Evolutionary conservation across 1,140 invertebrate genomes (phyloP).

Genomic region (Drosophila nannoptera): DNA sequence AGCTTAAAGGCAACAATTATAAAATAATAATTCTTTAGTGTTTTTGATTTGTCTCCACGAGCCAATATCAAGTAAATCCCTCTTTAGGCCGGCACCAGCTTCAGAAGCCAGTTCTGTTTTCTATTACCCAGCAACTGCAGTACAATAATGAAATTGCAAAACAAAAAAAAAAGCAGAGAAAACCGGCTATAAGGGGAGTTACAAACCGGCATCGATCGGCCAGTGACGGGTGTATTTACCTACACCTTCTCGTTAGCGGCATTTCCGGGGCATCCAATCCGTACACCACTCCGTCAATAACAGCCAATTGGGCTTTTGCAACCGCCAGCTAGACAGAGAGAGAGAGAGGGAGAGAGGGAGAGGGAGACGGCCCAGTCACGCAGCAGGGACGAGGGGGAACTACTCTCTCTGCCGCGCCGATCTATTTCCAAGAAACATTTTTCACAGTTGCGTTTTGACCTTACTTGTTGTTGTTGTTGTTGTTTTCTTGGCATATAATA

Average conservation of each 20-base stretch:
- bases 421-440: slow-evolving; percentile 30
- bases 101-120: background rate
- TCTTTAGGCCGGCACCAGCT: background rate
- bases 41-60: too few relatives aligned
- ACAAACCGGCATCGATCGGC: slow-evolving; percentile 15
- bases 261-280: slow-evolving; percentile 30
- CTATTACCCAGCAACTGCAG: slow-evolving; percentile 7
- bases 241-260: slow-evolving; percentile 2
- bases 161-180: background rate
- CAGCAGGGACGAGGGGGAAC: background rate
- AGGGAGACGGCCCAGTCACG: background rate
- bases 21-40: too few relatives aligned
- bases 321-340: slow-evolving; percentile 9
- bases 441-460: slow-evolving; percentile 24
- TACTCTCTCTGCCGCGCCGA: background rate
- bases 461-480: slow-evolving; percentile 11
- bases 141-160: background rate
- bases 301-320: slow-evolving; percentile 22
- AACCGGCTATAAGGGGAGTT: slow-evolving; percentile 33
- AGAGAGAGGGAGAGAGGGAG: background rate
- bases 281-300: slow-evolving; percentile 8
- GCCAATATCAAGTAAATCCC: background rate
- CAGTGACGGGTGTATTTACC: slow-evolving; percentile 3
- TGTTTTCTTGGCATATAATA: slow-evolving; percentile 14
- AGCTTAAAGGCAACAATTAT: too few relatives aligned